phyloP scores from a whole-genome alignment of 2,888 invertebrate genomes.

The Fragum fragum region DNA sequence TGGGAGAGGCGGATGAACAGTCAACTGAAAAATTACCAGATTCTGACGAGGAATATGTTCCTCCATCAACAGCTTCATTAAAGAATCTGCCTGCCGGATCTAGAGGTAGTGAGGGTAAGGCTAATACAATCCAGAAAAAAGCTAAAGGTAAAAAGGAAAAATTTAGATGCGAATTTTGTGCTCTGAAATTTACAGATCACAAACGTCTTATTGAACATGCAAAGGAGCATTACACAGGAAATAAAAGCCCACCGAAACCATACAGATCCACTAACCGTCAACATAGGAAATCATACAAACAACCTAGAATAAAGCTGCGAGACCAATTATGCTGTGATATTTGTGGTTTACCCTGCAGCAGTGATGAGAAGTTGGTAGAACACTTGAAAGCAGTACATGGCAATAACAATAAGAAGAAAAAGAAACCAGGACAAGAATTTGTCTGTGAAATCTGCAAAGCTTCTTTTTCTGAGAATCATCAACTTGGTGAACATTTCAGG shows the following conservation, averaged over 20 bases:
- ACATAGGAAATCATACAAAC: neutral
- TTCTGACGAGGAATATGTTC: too few species aligned
- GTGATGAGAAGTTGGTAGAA: neutral
- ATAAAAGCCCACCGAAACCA: too few species aligned
- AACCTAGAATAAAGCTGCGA: neutral
- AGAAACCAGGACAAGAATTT: neutral
- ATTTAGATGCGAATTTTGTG: constrained; percentile 3
- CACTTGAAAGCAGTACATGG: neutral
- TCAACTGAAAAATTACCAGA: too few species aligned
- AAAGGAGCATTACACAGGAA: neutral
- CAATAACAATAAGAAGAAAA: neutral
- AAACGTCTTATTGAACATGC: neutral
- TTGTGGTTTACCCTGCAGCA: neutral
- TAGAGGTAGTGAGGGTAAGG: too few species aligned
- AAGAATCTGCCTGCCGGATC: too few species aligned
- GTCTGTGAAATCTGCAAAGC: neutral
- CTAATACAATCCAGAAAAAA: neutral
- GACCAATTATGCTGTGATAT: neutral
- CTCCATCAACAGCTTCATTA: neutral
- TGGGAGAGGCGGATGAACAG: too few species aligned
- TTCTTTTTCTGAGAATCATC: neutral
- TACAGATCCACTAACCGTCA: too few species aligned
- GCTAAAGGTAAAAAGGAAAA: neutral
- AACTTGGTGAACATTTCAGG: constrained; percentile 1
- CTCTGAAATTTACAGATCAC: neutral